Evolutionary conservation across 1,140 invertebrate genomes (phyloP).

Genomic region (Ips nitidus): DNA sequence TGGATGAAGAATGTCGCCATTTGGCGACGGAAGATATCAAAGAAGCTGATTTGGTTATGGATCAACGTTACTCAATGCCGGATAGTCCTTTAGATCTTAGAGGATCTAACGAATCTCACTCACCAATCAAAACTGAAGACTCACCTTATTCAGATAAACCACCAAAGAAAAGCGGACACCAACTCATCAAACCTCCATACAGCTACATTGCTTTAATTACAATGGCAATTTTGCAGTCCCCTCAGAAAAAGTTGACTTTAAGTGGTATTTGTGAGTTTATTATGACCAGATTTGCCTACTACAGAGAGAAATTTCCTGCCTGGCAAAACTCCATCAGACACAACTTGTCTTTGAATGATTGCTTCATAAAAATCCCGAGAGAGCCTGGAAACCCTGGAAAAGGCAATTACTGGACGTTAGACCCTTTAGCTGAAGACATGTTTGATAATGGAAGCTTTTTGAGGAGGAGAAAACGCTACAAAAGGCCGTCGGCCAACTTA

Average conservation of each 20-base stretch:
- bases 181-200: conserved; percentile 90
- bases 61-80: conserved; percentile 40
- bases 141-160: conserved; percentile 34
- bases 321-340: conserved; percentile 98
- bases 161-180: conserved; percentile 44
- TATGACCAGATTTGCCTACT: conserved; percentile 96
- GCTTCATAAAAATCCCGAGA: conserved; percentile 97
- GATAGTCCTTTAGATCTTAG: conserved; percentile 51
- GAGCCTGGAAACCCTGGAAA: conserved; percentile 98
- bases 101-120: conserved; percentile 37
- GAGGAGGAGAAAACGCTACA: conserved; percentile 91
- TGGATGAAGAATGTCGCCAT: conserved; percentile 47
- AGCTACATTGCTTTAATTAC: conserved; percentile 98
- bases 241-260: conserved; percentile 93
- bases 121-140: conserved; percentile 42
- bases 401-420: conserved; percentile 98
- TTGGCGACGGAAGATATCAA: conserved; percentile 38
- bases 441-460: conserved; percentile 99
- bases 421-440: conserved; percentile 97
- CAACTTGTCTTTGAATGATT: conserved; percentile 97
- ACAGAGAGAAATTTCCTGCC: conserved; percentile 91
- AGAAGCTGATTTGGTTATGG: conserved; percentile 40
- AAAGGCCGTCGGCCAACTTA: conserved; percentile 71
- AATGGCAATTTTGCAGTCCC: conserved; percentile 97
- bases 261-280: conserved; percentile 99